Evolutionary conservation across 2,797 vertebrate genomes (phyloP).

Genomic region (Rhadinocentrus ornatus): DNA sequence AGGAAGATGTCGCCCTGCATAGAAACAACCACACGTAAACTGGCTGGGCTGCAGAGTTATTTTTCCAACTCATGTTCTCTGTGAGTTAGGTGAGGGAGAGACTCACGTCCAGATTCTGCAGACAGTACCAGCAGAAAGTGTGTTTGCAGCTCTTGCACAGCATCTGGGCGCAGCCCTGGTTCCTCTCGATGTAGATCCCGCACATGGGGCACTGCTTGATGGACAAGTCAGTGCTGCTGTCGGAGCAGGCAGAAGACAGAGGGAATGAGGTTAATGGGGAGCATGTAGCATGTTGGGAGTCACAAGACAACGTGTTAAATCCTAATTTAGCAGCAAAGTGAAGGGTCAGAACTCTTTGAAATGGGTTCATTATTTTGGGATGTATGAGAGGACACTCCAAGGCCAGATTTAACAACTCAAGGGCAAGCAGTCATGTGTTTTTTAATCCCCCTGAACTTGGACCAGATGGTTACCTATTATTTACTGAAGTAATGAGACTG

Average conservation of each 20-base stretch:
- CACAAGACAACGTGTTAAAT: constrained; percentile 19
- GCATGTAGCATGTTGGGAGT: neutral
- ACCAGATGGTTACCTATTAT: neutral
- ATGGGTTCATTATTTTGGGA: constrained; percentile 49
- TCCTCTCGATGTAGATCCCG: constrained; percentile 93
- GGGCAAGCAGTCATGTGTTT: too few species aligned
- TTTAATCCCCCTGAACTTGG: neutral
- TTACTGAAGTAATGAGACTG: neutral
- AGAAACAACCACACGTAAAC: constrained; percentile 18
- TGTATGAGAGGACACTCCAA: constrained; percentile 7
- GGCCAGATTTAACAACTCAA: neutral
- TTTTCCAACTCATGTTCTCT: neutral
- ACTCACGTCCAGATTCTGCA: constrained; percentile 96
- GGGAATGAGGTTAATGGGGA: neutral
- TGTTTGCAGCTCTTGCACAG: constrained; percentile 98
- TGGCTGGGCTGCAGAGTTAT: too few species aligned
- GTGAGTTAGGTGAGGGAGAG: neutral
- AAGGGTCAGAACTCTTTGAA: constrained; percentile 26
- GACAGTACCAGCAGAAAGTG: constrained; percentile 98
- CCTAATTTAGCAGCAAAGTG: constrained; percentile 51
- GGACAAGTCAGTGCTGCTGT: constrained; percentile 79
- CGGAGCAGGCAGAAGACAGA: constrained; percentile 49
- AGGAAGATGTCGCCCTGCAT: constrained; percentile 96
- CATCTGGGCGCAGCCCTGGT: constrained; percentile 98
- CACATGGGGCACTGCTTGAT: constrained; percentile 97